Conservation (phyloP, 2,113 vertebrate species). For the Dasyurus viverrinus region DNA sequence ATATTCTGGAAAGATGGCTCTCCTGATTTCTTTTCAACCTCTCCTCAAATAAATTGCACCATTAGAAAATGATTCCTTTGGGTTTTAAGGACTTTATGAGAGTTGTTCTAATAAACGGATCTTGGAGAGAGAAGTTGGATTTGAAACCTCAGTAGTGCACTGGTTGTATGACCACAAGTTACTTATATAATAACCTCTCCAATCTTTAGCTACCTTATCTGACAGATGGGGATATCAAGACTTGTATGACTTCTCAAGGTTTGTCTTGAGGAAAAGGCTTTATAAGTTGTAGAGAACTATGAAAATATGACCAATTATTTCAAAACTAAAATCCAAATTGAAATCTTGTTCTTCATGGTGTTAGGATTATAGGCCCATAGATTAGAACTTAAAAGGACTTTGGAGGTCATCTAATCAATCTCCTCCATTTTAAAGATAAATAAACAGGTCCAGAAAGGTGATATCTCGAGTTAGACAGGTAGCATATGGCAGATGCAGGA, state of each 20-base stretch:
- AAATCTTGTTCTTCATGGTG: not conserved
- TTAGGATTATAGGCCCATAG: not conserved
- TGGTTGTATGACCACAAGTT: not conserved
- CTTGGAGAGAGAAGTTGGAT: not conserved
- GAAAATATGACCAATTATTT: not conserved
- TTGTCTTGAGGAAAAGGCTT: not conserved
- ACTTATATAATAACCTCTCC: not conserved
- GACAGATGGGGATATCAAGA: not conserved
- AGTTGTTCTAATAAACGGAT: not conserved
- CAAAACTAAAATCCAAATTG: not conserved
- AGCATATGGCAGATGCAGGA: not conserved
- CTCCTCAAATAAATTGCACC: not conserved
- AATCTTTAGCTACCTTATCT: conserved; percentile 12
- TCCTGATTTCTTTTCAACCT: not conserved
- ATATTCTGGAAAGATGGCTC: not conserved
- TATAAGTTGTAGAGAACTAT: not conserved
- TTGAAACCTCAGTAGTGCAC: not conserved
- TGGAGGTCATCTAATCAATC: not conserved
- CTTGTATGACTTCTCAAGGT: not conserved
- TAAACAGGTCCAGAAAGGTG: not conserved
- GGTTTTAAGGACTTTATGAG: not conserved
- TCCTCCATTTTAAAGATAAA: not conserved
- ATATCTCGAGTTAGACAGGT: not conserved
- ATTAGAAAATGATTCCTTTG: not conserved
- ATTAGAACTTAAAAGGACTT: not conserved